phyloP scores from a whole-genome alignment of 1,140 invertebrate genomes.

The Ctenoplectra terminalis region DNA sequence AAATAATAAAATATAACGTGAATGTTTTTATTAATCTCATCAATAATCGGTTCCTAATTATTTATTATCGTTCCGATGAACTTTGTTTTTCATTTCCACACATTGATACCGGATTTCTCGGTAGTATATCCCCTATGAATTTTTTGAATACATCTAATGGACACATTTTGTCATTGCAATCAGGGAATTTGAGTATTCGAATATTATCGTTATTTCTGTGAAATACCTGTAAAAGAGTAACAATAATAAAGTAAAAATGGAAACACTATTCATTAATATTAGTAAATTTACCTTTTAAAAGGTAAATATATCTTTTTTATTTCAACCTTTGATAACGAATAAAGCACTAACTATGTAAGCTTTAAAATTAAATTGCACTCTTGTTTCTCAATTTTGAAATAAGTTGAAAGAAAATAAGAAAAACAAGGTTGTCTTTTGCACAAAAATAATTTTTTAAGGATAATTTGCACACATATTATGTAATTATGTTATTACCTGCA shows the following conservation, averaged over 20 bases:
- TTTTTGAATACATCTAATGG: constrained; percentile 18
- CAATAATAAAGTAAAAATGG: not conserved
- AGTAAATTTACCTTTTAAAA: not conserved
- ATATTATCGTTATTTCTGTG: not conserved
- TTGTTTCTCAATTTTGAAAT: not conserved
- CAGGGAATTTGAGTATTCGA: not conserved
- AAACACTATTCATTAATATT: not conserved
- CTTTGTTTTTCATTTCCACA: no score
- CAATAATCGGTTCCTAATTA: no score
- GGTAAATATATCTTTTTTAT: no score
- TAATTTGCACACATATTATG: not conserved
- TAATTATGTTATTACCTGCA: constrained; percentile 26
- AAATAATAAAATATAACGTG: no score
- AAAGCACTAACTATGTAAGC: no score
- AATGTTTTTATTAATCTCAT: no score
- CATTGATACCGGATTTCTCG: not conserved
- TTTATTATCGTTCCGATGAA: no score
- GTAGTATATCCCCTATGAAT: not conserved
- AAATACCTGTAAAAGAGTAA: not conserved
- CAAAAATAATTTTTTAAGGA: not conserved
- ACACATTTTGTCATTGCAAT: constrained; percentile 8
- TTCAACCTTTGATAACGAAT: no score
- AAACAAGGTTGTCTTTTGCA: no score
- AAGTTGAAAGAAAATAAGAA: no score
- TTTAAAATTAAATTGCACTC: not conserved